Evolutionary conservation across 2,888 invertebrate genomes (phyloP).

Genomic region (Ochropleura plecta): DNA sequence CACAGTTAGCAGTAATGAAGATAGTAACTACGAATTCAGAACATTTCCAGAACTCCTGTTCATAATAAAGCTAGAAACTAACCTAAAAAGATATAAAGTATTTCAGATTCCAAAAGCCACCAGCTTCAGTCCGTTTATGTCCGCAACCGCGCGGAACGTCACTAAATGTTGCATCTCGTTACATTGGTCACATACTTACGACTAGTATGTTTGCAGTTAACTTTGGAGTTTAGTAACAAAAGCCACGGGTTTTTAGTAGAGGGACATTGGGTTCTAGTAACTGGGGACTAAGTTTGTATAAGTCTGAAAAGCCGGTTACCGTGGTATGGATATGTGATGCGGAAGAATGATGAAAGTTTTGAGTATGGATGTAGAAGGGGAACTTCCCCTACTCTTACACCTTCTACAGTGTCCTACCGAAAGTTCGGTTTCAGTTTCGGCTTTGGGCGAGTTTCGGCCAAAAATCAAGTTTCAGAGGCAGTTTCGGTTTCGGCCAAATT

Average conservation of each 20-base stretch:
- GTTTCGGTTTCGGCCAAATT: too few species aligned
- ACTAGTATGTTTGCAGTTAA: conserved; percentile 7
- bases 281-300: not conserved
- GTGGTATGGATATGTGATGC: too few species aligned
- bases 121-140: conserved; percentile 28
- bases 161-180: conserved; percentile 2
- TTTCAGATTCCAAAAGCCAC: conserved; percentile 14
- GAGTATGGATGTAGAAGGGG: too few species aligned
- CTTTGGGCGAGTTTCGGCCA: too few species aligned
- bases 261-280: not conserved
- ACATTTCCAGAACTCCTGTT: not conserved
- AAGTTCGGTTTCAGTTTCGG: too few species aligned
- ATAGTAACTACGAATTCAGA: not conserved
- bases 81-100: not conserved
- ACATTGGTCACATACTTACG: conserved; percentile 22
- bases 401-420: too few species aligned
- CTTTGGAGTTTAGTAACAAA: conserved; percentile 7
- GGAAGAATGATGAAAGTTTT: too few species aligned
- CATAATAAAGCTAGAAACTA: not conserved
- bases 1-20: not conserved
- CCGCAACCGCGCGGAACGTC: conserved; percentile 1
- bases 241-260: conserved; percentile 15
- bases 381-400: too few species aligned
- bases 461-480: too few species aligned
- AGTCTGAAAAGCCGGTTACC: not conserved